Evolutionary conservation across 2,113 vertebrate species (phyloP).

Genomic region (Xiphophorus maculatus): DNA sequence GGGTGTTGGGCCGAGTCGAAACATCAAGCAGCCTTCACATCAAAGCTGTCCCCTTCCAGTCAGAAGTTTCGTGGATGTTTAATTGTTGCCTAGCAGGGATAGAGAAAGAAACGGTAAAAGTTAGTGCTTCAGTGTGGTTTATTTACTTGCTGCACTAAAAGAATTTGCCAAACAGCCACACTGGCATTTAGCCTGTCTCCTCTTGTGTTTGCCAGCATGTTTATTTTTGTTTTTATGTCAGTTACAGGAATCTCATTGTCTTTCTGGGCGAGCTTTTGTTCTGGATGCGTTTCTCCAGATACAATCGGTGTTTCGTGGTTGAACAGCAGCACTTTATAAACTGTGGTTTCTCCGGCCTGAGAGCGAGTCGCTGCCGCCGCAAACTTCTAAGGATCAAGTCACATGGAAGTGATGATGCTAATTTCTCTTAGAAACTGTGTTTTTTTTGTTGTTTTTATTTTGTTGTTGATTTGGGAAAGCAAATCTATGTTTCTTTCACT

Average conservation of each 20-base stretch:
- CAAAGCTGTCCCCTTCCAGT: constrained; percentile 57
- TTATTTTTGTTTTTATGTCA: neutral
- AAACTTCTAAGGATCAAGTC: neutral
- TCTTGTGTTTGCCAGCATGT: neutral
- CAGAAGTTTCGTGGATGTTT: constrained; percentile 48
- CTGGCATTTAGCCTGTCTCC: neutral
- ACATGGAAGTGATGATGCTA: neutral
- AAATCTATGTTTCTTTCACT: neutral
- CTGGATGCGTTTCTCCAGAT: constrained; percentile 29
- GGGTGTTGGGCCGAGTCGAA: constrained; percentile 58
- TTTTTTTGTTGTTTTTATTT: neutral
- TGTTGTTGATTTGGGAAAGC: too few relatives aligned
- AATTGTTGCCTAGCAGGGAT: constrained; percentile 22
- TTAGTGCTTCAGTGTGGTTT: neutral
- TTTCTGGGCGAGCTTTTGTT: neutral
- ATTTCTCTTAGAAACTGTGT: neutral
- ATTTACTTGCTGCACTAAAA: neutral
- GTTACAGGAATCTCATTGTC: neutral
- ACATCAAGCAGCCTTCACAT: constrained; percentile 67
- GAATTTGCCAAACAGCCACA: neutral
- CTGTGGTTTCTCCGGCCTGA: too few relatives aligned
- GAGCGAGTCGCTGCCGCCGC: too few relatives aligned
- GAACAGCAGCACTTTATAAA: neutral
- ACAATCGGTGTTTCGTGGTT: constrained; percentile 11
- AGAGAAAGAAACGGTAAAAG: constrained; percentile 1